Evolutionary conservation across 2,797 vertebrate genomes (phyloP), one percentile per base, ranked within the genome.

Genomic region (Anisognathus igniventris): DNA sequence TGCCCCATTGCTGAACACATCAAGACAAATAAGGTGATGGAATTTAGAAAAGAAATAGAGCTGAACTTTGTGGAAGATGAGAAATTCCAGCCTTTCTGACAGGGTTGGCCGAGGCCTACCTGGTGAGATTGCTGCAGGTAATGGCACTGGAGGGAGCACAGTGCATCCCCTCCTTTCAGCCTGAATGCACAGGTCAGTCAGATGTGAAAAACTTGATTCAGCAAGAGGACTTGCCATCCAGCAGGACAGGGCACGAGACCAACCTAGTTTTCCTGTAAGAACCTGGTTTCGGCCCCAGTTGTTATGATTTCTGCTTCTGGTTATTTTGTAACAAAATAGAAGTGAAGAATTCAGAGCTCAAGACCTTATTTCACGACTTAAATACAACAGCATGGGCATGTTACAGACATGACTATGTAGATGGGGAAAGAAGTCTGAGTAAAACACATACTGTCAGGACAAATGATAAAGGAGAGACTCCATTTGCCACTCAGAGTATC

Each of bases 81-180:
- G 40, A 74, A 39, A 31, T 71, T 64, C 53, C 28, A 91, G 25
- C 37, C 25, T 89, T 72, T 15, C 20, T 56, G 28, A 33, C 8
- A 39, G n/a, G 4, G 14, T 5, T 48, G 50, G 24, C 27, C 0
- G 0, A 74, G 37, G 57, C 31, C 57, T 84, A 3, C 30, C 30
- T 64, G 35, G 6, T 67, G 31, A 2, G 6, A 42, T 75, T 83
- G 13, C 39, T 4, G 1, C 24, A 56, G 45, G 21, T 45, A 28
- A 30, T 11, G 31, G 21, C 9, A 3, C 8, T 74, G 77, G 50
- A 72, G 39, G 9, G 27, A 86, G 45, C 30, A n/a, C 7, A 20
- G 27, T n/a, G 50, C 11, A 51, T 48, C 39, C 21, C 33, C 9
- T 65, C 24, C 67, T 78, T 74, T 81, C 54, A 60, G 66, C 22